Evolutionary conservation across 2,888 invertebrate genomes (phyloP).

Genomic region (Noctua fimbriata): DNA sequence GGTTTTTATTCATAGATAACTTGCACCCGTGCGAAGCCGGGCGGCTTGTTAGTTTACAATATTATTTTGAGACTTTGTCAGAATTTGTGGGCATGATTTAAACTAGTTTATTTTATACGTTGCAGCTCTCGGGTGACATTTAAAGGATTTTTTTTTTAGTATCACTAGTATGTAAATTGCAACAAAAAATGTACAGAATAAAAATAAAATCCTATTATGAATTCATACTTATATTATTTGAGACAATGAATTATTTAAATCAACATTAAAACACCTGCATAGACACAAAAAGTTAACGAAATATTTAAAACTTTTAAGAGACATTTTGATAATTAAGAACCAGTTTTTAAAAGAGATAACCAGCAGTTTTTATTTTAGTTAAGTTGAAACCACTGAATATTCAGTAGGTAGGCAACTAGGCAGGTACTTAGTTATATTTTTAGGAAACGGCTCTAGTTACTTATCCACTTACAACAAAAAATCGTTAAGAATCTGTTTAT

Average conservation of each 20-base stretch:
- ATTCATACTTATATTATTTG: neutral
- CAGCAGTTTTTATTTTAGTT: neutral
- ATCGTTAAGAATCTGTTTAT: neutral
- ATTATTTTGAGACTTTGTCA: neutral
- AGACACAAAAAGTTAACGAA: neutral
- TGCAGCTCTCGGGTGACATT: neutral
- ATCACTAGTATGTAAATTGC: neutral
- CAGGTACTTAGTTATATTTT: neutral
- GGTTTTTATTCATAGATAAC: no score
- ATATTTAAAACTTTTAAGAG: neutral
- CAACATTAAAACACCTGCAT: neutral
- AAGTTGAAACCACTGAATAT: neutral
- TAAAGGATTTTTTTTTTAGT: neutral
- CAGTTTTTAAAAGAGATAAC: neutral
- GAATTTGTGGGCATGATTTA: neutral
- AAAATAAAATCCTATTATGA: neutral
- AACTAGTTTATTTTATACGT: neutral
- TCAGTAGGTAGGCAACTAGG: neutral
- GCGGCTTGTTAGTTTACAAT: neutral
- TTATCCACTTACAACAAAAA: neutral
- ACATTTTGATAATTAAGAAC: constrained; percentile 1
- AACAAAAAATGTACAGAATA: neutral
- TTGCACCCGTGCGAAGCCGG: no score
- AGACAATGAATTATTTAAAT: neutral
- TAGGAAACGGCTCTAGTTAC: neutral